phyloP scores from a whole-genome alignment of 2,113 vertebrate species.

The Oriolus oriolus region DNA sequence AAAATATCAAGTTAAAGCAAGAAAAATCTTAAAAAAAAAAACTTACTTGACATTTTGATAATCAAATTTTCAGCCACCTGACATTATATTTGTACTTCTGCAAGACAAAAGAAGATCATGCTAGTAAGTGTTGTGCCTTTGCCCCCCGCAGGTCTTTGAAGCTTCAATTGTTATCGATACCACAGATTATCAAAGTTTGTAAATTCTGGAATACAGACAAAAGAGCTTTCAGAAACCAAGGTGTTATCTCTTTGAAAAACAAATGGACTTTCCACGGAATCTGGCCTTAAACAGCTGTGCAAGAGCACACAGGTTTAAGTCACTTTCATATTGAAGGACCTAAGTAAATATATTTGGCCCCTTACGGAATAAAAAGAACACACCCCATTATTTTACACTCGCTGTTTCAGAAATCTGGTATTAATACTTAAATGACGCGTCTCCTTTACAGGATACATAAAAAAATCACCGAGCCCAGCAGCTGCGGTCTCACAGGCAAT shows the following conservation, averaged over 20 bases:
- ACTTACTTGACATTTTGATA: constrained; percentile 88
- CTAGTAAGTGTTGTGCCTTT: constrained; percentile 37
- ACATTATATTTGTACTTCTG: constrained; percentile 77
- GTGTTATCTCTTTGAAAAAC: neutral
- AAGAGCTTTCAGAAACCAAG: neutral
- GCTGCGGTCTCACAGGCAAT: fast-evolving
- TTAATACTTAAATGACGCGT: fast-evolving
- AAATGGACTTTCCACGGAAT: neutral
- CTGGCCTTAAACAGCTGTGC: neutral
- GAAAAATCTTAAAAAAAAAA: neutral
- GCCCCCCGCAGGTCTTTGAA: neutral
- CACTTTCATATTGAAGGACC: no score
- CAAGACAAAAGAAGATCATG: constrained; percentile 72
- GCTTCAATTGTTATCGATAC: neutral
- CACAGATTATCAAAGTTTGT: neutral
- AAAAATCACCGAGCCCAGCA: fast-evolving
- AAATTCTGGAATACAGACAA: neutral
- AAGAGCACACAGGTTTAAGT: neutral
- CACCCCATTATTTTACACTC: neutral
- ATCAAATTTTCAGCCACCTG: constrained; percentile 76
- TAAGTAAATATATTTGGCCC: fast-evolving
- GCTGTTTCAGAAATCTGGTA: fast-evolving
- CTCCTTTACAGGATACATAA: neutral
- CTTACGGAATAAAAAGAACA: neutral
- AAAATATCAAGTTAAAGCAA: neutral